Percentiles rank a stretch among this genome's conserved stretches.
phyloP scores from a whole-genome alignment of 2,113 vertebrate genomes.

The human (Homo sapiens) region GRCh38 chr14:79100501-79101000 shows the following conservation, averaged over 20 bases:
- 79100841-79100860: background rate
- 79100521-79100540: slow-evolving; percentile 11
- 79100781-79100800: slow-evolving; percentile 43
- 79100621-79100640: slow-evolving; percentile 9
- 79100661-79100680: background rate
- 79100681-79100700: background rate
- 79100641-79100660: background rate
- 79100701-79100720: slow-evolving; percentile 50
- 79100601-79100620: background rate
- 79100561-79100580: background rate
- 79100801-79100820: background rate
- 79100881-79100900: background rate
- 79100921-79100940: background rate
- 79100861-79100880: background rate
- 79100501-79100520: background rate
- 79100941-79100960: slow-evolving; percentile 24
- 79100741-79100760: slow-evolving; percentile 57
- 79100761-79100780: background rate
- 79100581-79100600: background rate
- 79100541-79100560: background rate
- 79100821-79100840: background rate
- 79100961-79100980: background rate
- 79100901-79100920: background rate
- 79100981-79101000: background rate
- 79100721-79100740: slow-evolving; percentile 64